These are phyloP conservation scores for Cyphomyrmex costatus DNA, from an alignment of 1,140 invertebrate genomes.

Conservation along the genomic window DNA sequence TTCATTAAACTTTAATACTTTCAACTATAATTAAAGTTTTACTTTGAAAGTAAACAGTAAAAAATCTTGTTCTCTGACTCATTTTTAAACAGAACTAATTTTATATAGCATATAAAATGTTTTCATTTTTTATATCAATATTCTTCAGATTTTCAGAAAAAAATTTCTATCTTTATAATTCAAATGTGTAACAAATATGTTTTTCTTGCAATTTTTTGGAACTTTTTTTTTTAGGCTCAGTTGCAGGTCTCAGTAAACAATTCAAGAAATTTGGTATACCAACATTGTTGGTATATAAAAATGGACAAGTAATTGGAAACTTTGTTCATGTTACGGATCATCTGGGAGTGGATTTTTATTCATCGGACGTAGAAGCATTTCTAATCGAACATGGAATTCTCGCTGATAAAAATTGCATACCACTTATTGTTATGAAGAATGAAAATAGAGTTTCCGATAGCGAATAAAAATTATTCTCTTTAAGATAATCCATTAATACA, in stretches of 20 bases:
- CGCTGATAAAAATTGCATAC: conserved; percentile 89
- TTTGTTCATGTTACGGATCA: conserved; percentile 95
- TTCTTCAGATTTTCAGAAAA: not conserved
- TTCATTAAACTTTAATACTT: not conserved
- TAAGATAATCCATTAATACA: conserved; percentile 18
- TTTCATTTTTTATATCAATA: not conserved
- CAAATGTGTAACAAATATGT: not conserved
- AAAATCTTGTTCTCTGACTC: not conserved
- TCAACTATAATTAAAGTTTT: not conserved
- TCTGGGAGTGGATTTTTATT: conserved; percentile 95
- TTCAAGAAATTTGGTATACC: conserved; percentile 96
- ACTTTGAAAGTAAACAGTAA: not conserved
- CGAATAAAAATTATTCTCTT: conserved; percentile 69
- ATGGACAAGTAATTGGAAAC: conserved; percentile 96
- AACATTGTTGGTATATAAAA: conserved; percentile 96
- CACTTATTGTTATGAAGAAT: conserved; percentile 79
- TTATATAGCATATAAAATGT: not conserved
- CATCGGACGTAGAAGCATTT: conserved; percentile 96
- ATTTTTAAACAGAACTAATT: not conserved
- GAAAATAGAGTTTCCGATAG: conserved; percentile 77
- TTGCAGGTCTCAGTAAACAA: conserved; percentile 92
- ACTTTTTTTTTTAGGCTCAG: conserved; percentile 84
- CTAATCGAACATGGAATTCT: conserved; percentile 94
- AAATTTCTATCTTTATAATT: not conserved
- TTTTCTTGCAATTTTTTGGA: not conserved